phyloP scores from a whole-genome alignment of 2,113 vertebrate genomes.

The Eudyptes chrysolophus region DNA sequence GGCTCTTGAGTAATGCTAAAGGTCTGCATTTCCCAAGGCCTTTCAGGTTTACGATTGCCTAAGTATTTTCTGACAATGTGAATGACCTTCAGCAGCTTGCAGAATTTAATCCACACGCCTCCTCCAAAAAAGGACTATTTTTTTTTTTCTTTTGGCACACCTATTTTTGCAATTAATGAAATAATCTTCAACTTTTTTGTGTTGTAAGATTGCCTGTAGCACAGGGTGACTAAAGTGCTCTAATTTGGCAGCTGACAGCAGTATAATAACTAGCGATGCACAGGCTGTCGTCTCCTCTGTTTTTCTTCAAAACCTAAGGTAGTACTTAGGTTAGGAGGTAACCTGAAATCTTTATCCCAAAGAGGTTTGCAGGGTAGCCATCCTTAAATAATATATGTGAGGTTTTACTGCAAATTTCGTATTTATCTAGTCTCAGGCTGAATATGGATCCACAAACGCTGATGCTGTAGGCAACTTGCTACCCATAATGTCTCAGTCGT shows the following conservation, averaged over 20 bases:
- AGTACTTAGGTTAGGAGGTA: neutral
- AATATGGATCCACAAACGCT: neutral
- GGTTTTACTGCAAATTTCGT: neutral
- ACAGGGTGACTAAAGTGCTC: neutral
- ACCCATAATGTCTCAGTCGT: accelerated
- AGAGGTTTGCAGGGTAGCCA: neutral
- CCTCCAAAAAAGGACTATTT: neutral
- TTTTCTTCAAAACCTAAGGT: neutral
- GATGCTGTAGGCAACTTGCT: neutral
- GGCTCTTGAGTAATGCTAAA: neutral
- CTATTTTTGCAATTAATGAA: neutral
- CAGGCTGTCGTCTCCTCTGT: neutral
- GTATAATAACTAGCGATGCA: neutral
- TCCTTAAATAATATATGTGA: neutral
- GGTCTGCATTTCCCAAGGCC: neutral
- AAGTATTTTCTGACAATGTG: neutral
- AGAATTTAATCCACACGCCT: neutral
- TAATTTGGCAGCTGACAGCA: neutral
- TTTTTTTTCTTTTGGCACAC: neutral
- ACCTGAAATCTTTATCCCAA: neutral
- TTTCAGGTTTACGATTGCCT: neutral
- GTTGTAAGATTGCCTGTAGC: neutral
- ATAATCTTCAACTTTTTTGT: neutral
- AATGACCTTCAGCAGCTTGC: neutral
- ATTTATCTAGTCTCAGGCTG: neutral